phyloP scores from a whole-genome alignment of 2,113 vertebrate genomes.

The Psilopogon haemacephalus region DNA sequence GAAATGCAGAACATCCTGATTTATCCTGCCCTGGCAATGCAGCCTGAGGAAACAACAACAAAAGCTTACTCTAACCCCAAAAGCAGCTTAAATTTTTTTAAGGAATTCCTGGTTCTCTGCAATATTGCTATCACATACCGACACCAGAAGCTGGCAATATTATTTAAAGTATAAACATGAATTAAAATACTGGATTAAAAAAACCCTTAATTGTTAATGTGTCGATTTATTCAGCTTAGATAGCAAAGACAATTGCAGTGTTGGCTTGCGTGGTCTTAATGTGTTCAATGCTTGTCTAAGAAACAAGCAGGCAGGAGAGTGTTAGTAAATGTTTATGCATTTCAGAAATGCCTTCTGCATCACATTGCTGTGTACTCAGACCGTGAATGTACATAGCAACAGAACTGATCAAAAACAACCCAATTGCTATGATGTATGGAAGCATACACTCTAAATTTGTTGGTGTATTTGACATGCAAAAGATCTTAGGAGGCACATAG shows the following conservation, averaged over 20 bases:
- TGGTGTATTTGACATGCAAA: neutral
- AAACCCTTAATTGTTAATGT: neutral
- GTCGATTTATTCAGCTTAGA: constrained; percentile 3
- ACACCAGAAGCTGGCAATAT: neutral
- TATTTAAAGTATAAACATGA: neutral
- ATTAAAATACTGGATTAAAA: neutral
- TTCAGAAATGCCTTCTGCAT: constrained; percentile 71
- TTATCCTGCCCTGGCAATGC: neutral
- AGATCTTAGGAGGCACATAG: neutral
- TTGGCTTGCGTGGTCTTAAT: constrained; percentile 7
- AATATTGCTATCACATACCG: neutral
- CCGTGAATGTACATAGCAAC: constrained; percentile 44
- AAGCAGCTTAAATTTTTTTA: neutral
- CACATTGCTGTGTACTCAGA: constrained; percentile 34
- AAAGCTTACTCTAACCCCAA: neutral
- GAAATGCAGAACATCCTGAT: neutral
- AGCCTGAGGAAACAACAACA: neutral
- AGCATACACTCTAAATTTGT: neutral
- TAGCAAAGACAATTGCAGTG: neutral
- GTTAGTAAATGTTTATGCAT: constrained; percentile 70
- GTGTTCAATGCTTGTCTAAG: constrained; percentile 37
- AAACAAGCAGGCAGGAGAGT: constrained; percentile 50
- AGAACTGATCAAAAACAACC: constrained; percentile 33
- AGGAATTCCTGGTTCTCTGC: neutral
- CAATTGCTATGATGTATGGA: neutral